A percentile compares a stretch with the other conserved stretches of the same genome.
Evolutionary conservation across 64 coral and sea anemone species (phyloP).

Genomic region (Trachythela sp.): DNA sequence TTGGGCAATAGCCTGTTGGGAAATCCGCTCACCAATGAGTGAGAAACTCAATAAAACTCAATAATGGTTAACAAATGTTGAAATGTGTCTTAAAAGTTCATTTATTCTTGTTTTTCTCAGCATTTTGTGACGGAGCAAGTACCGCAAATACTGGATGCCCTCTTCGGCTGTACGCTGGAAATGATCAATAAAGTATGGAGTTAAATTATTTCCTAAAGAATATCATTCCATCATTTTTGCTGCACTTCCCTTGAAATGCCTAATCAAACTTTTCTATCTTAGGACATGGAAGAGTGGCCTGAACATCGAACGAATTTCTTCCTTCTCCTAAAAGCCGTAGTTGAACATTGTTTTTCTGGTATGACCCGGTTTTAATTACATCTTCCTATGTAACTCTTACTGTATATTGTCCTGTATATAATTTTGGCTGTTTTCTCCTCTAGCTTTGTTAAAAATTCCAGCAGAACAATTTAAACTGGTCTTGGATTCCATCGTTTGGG

Average conservation of each 20-base stretch:
- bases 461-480: constrained; percentile 93
- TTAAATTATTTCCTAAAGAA: background rate
- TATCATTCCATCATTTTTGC: too few species aligned
- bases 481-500: constrained; percentile 95
- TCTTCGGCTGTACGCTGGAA: constrained; percentile 93
- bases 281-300: constrained; percentile 95
- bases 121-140: constrained; percentile 70
- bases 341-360: constrained; percentile 95
- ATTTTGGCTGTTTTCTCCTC: background rate
- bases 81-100: background rate
- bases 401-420: background rate
- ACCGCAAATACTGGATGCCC: constrained; percentile 92
- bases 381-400: too few species aligned
- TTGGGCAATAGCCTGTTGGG: too few species aligned
- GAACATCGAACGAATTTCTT: constrained; percentile 99
- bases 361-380: background rate
- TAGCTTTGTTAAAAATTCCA: constrained; percentile 81
- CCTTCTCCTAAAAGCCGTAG: constrained; percentile 87
- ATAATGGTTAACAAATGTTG: too few species aligned
- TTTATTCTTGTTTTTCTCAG: background rate
- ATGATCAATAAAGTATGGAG: constrained; percentile 86
- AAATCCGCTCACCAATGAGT: too few species aligned
- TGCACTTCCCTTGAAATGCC: background rate
- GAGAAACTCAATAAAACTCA: too few species aligned
- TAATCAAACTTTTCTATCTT: background rate